Percentiles rank a stretch among this genome's conserved stretches.
phyloP scores from a whole-genome alignment of 2,797 vertebrate genomes.

The Hydrophis major region DNA sequence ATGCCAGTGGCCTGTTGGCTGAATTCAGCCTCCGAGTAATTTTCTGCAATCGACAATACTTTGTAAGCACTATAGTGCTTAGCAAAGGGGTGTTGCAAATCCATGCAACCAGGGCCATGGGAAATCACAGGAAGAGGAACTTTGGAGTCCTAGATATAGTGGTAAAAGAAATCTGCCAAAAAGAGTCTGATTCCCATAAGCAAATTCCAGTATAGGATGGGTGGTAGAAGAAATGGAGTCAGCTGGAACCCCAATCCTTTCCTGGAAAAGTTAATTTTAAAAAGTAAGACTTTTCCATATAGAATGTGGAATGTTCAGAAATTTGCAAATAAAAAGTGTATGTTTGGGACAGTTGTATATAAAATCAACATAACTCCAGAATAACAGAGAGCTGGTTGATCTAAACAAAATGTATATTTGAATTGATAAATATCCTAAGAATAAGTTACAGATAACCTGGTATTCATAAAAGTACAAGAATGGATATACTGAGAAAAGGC shows the following conservation, averaged over 20 bases:
- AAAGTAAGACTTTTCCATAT: not conserved
- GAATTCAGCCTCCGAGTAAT: not conserved
- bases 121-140: not conserved
- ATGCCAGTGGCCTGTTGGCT: not conserved
- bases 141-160: not conserved
- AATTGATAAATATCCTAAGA: not conserved
- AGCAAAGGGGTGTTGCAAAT: not conserved
- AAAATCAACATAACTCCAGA: not conserved
- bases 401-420: not conserved
- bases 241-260: not conserved
- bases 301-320: not conserved
- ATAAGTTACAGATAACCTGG: not conserved
- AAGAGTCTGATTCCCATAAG: not conserved
- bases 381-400: not conserved
- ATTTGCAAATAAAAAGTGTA: not conserved
- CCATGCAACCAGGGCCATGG: not conserved
- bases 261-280: not conserved
- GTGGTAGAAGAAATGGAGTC: not conserved
- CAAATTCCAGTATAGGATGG: not conserved
- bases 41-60: not conserved
- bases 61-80: not conserved
- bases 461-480: not conserved
- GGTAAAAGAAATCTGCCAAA: not conserved
- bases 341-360: not conserved
- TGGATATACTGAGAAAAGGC: not conserved